Percentiles rank a stretch among this genome's conserved stretches.
Evolutionary conservation across 2,113 vertebrate genomes (phyloP).

Genomic region (Odontophorus gujanensis): DNA sequence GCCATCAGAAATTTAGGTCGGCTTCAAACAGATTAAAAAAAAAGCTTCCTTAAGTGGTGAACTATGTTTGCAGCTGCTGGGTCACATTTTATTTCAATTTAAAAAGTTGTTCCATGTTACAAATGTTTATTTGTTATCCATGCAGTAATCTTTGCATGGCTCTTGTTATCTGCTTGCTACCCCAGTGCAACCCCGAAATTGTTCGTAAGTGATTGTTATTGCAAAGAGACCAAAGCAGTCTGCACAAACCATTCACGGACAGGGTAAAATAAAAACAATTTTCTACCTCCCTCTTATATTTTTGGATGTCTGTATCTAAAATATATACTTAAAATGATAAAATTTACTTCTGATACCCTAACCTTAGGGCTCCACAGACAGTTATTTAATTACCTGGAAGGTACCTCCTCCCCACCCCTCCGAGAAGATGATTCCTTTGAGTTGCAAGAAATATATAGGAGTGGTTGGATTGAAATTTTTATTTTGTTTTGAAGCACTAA

Average conservation of each 20-base stretch:
- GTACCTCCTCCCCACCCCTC: not conserved
- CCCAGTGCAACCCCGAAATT: not conserved
- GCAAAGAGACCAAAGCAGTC: not conserved
- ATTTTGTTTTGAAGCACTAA: not conserved
- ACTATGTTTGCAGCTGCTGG: not conserved
- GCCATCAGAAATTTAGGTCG: not conserved
- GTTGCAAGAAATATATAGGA: not conserved
- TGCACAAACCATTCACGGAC: rapidly evolving
- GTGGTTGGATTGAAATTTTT: not conserved
- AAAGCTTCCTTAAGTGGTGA: not conserved
- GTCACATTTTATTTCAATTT: not conserved
- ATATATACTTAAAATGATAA: not conserved
- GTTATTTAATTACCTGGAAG: not conserved
- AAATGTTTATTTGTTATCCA: not conserved
- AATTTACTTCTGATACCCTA: not conserved
- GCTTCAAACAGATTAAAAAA: not conserved
- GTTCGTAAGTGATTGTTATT: not conserved
- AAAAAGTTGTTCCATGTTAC: not conserved
- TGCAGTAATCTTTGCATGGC: not conserved
- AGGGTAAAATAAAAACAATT: not conserved
- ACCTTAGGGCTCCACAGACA: not conserved
- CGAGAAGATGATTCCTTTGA: not conserved
- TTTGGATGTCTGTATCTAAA: no score
- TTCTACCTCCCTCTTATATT: not conserved
- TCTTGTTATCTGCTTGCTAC: not conserved